Base-by-base conservation (phyloP, 2,113 vertebrate species). In the Anseranas semipalmata region DNA sequence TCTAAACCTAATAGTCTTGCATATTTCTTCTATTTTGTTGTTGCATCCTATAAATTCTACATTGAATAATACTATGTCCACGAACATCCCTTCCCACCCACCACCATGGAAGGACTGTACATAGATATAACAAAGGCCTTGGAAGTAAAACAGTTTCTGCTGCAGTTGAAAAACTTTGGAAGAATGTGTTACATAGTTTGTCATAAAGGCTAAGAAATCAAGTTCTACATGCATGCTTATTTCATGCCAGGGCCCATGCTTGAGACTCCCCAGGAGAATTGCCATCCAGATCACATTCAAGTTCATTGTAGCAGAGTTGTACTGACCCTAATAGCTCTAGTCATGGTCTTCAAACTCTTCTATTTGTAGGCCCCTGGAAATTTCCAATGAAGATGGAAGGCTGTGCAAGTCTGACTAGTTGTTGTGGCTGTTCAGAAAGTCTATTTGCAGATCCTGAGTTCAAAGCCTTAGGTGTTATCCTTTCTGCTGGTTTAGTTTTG, bases 41-140 rank as follows among this genome's bases (percentile, higher is more conserved):
- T 41, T 41, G 41, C 41, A 7, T 50, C 17, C 37, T 65, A 9
- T 30, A 27, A 87, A 41, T 19, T 43, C 33, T 67, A 9, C 10
- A 22, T 2, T n/a, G n/a, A n/a, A n/a, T 32, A 72, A 5, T 6
- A 21, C 2, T 56, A 10, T 8, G 60, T 37, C 35, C 5, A 1
- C 3, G 7, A 58, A 68, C 50, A 72, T 52, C 65, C 70, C 22
- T 71, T 93, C 8, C 12, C 16, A 39, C 8, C 12, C 1, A 1
- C 8, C 59, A 52, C 9, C 0, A 0, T 7, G 19, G 46, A 27
- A 41, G 52, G 32, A 11, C 28, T 37, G 27, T 56, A 15, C 24
- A 11, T 12, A 60, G 33, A 27, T 84, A 14, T 21, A 85, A n/a
- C 13, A 81, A 59, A 9, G 35, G 59, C 53, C 12, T 50, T 68